A percentile compares a stretch with the other conserved stretches of the same genome.
These are phyloP conservation scores for Gandaritis pyraliata DNA, from an alignment of 2,888 invertebrate genomes.

Conservation along the genomic window DNA sequence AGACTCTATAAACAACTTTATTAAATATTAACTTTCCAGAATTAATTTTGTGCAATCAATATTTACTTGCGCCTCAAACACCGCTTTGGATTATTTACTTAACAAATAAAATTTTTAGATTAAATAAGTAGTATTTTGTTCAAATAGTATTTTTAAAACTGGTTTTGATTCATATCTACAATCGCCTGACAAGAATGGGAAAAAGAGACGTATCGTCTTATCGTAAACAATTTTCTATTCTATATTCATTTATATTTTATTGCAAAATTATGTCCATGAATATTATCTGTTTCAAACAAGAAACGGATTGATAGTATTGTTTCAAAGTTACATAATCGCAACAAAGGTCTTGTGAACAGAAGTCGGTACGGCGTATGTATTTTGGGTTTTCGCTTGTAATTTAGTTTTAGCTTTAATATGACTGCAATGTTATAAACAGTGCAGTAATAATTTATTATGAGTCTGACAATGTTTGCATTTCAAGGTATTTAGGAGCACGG, in stretches of 20 bases:
- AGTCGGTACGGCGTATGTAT: too few relatives aligned
- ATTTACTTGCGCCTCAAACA: conserved; percentile 14
- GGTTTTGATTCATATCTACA: neutral
- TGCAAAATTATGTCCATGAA: too few relatives aligned
- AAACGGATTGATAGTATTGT: too few relatives aligned
- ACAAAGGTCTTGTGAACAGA: too few relatives aligned
- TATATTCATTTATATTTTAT: too few relatives aligned
- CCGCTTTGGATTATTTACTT: conserved; percentile 15
- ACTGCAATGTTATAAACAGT: neutral
- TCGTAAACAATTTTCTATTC: too few relatives aligned
- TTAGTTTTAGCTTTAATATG: neutral
- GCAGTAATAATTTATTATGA: neutral
- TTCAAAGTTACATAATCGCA: too few relatives aligned
- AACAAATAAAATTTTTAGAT: neutral
- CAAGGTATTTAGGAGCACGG: neutral
- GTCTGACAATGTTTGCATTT: neutral
- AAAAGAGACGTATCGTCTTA: too few relatives aligned
- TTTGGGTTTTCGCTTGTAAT: neutral
- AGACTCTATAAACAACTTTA: neutral
- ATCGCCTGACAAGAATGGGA: neutral
- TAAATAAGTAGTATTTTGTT: neutral
- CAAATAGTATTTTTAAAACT: conserved; percentile 8
- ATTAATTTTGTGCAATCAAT: conserved; percentile 14
- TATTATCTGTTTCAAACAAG: too few relatives aligned
- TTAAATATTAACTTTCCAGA: neutral